Evolutionary conservation across 1,140 invertebrate genomes (phyloP), one percentile per base, ranked within the genome.

Genomic region (Paracyclopina nana): DNA sequence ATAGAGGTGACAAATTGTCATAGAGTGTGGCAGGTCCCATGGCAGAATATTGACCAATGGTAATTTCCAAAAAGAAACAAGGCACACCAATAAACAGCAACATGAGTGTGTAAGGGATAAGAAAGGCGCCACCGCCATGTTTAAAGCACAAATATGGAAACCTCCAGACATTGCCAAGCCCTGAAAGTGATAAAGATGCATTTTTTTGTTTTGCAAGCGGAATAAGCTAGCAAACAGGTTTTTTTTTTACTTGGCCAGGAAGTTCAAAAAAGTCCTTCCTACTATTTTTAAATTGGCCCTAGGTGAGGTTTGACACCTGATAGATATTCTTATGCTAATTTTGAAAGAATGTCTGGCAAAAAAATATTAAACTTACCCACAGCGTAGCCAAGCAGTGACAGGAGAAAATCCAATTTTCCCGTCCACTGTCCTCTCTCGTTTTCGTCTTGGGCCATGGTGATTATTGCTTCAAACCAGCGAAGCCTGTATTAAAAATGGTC

Each of bases 131-230:
- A 61, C 76, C 75, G 11, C 75, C 74, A 61, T 77, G 76, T 52
- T 72, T 68, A 60, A 76, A 77, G 58, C 74, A 76, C 24, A 77
- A 61, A 59, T 77, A 80, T 1, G 77, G 78, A 65, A 80, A 79
- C 53, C 78, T 65, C 77, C 77, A 80, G 12, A 80, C 69, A 57
- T 79, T 80, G 20, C 79, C 79, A 31, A 81, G 72, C 6, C 79
- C 79, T 54, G 22, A 22, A 24, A 24, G 11, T 28, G 4, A 29
- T 14, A 48, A 28, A 30, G 4, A 12, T 12, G n/a, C 16, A 48
- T 28, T 2, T 14, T 12, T 44, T 24, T 14, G n/a, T n/a, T 20
- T 14, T 14, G 42, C 12, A 18, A 44, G 16, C 25, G 25, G 25
- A 44, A 44, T 44, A 12, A 44, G 24, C 2, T n/a, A 44, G 16